phyloP scores from a whole-genome alignment of 2,888 invertebrate genomes.

The Physocephala rufipes region DNA sequence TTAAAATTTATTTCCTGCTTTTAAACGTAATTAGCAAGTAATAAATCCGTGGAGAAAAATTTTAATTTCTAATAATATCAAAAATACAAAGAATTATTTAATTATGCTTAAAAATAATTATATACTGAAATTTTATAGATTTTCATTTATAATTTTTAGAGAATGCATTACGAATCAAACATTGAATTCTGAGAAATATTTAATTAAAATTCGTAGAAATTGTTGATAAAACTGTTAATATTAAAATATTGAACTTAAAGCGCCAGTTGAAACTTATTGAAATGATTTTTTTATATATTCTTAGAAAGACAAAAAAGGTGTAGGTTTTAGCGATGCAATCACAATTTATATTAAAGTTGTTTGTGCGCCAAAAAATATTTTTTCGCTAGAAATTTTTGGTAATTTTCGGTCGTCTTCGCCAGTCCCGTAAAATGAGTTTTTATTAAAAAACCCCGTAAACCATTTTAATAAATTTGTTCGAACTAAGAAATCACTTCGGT shows the following conservation, averaged over 20 bases:
- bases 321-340: slow-evolving; percentile 8
- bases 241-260: slow-evolving; percentile 23
- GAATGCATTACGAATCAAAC: too few species aligned
- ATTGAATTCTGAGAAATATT: neutral
- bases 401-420: slow-evolving; percentile 16
- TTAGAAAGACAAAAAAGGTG: neutral
- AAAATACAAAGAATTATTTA: too few species aligned
- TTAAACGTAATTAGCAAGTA: neutral
- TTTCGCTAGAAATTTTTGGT: neutral
- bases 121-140: too few species aligned
- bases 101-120: too few species aligned
- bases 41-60: too few species aligned
- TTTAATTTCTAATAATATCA: too few species aligned
- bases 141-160: too few species aligned
- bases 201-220: slow-evolving; percentile 34
- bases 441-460: neutral
- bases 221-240: slow-evolving; percentile 1
- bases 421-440: neutral
- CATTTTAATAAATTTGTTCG: neutral
- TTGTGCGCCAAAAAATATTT: slow-evolving; percentile 28
- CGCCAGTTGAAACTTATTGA: slow-evolving; percentile 22
- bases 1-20: slow-evolving; percentile 25
- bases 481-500: neutral
- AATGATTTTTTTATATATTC: slow-evolving; percentile 17
- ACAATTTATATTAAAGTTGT: slow-evolving; percentile 31